Evolutionary conservation across 92 coral and sea anemone genomes (phyloP), one percentile per base, ranked within the genome.

Genomic region (Palythoa grandis): DNA sequence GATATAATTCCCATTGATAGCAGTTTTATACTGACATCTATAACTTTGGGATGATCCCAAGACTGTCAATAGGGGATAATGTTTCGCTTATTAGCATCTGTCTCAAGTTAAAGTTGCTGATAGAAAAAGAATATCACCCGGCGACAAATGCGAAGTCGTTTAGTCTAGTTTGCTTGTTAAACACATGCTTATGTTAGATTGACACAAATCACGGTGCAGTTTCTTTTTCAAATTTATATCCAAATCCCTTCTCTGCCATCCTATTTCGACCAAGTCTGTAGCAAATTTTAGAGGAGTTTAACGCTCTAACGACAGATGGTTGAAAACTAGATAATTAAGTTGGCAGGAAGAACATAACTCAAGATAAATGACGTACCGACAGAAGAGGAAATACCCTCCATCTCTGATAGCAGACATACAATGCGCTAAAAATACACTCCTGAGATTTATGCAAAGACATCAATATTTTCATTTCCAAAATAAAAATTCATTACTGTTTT

Each of bases 41-140:
- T 47, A 61, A 79, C 37, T 52, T 60, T 39, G 50, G 29, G 38
- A 63, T 67, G 72, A 48, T 74, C 74, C 85, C 14, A 38, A 10
- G 71, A 37, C 74, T 35, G 53, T 80, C 85, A 80, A 29, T 22
- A 38, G 61, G 61, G 85, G 85, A 67, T 80, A 47, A 65, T 43
- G 58, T 80, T 80, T 80, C 85, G 24, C 74, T 67, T 66, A 38
- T 80, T 80, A 39, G 61, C 85, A 80, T 80, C 85, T 80, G 74
- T 70, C 85, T 48, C 58, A 25, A 80, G 66, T 80, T 66, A 24
- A 24, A 76, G 2, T 52, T 67, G 85, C 66, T 80, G 85, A 80
- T 53, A 70, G 74, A 70, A 60, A 38, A 66, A 25, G 17, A 80
- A 43, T 40, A 80, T 80, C 74, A 80, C 37, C 66, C 40, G 85